Base-by-base conservation (phyloP, 2,797 vertebrate species). In the Molossus molossus region DNA sequence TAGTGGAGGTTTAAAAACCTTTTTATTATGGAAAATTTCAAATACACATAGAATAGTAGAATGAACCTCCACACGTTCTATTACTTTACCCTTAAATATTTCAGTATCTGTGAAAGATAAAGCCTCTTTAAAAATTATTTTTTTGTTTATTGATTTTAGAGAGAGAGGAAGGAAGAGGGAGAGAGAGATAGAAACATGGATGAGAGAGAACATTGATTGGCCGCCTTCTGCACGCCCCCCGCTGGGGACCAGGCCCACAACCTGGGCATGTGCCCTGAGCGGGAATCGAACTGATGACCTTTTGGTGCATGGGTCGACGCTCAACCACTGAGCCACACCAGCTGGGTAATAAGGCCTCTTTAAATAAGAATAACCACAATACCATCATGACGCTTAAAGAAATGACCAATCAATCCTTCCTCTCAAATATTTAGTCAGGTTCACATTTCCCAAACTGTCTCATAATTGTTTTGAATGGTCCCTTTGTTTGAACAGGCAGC, bases 11-110 rank as follows among this genome's bases (percentile, higher is more conserved):
- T 65, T 80, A 58, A 92, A 94, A 37, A 50, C 48, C 7, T 23
- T 69, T 53, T 70, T 57, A 73, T 80, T 83, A 50, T 48, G 29
- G 33, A 69, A 69, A 79, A 79, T 69, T 77, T 69, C 37, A 83
- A 62, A 58, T 33, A 64, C 13, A 48, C 65, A n/a, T 0, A 91
- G 20, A 50, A 12, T 0, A 76, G 67, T 7, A 57, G 76, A 90
- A 83, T 5, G 25, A 90, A 90, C 45, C 3, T 76, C 33, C 25
- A 45, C n/a, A 7, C 2, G 1, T 6, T 85, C n/a, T 57, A 73
- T 95, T 87, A 84, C 80, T 92, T 95, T 86, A 88, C 48, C 37
- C 62, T 94, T 82, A 79, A 87, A 82, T 75, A 82, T 65, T 94
- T 96, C 67, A 96, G 50, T 79, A 77, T 72, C 62, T 86, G 64